Percentiles rank a stretch among this genome's conserved stretches.
Evolutionary conservation across 2,888 invertebrate genomes (phyloP).

Genomic region (Perithous albicinctus): DNA sequence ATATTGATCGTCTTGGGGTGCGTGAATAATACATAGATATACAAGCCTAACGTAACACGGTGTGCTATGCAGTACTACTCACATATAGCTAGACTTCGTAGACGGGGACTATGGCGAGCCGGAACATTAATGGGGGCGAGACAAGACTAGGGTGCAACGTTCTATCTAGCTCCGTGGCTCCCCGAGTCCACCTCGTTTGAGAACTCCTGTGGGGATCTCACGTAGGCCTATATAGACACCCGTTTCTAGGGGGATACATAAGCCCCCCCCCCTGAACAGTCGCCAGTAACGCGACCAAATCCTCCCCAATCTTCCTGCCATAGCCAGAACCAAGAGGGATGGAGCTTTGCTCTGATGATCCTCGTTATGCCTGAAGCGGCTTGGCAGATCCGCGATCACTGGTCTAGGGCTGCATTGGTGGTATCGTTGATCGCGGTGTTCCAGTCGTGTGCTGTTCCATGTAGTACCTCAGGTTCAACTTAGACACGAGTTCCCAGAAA

Average conservation of each 20-base stretch:
- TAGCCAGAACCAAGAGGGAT: slow-evolving; percentile 34
- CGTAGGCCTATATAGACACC: background rate
- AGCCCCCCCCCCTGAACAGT: slow-evolving; percentile 36
- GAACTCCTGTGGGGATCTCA: slow-evolving; percentile 35
- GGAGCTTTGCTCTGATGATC: slow-evolving; percentile 43
- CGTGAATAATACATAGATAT: slow-evolving; percentile 11
- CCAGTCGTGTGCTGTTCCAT: background rate
- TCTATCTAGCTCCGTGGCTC: background rate
- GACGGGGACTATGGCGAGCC: slow-evolving; percentile 30
- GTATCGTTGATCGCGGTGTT: slow-evolving; percentile 28
- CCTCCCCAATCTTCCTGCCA: slow-evolving; percentile 50
- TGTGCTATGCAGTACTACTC: slow-evolving; percentile 12
- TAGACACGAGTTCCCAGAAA: background rate
- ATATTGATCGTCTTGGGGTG: slow-evolving; percentile 53
- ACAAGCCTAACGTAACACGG: slow-evolving; percentile 1
- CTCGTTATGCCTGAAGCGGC: slow-evolving; percentile 17
- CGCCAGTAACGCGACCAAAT: slow-evolving; percentile 54
- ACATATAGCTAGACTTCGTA: slow-evolving; percentile 2
- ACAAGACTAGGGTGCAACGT: slow-evolving; percentile 22
- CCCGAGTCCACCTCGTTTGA: slow-evolving; percentile 20
- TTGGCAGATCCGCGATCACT: slow-evolving; percentile 2
- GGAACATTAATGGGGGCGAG: slow-evolving; percentile 48
- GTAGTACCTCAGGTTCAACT: background rate
- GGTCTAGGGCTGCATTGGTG: slow-evolving; percentile 34
- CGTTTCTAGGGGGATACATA: slow-evolving; percentile 29